Evolutionary conservation across 1,140 invertebrate species (phyloP).

Genomic region (Leptinotarsa lineolata): DNA sequence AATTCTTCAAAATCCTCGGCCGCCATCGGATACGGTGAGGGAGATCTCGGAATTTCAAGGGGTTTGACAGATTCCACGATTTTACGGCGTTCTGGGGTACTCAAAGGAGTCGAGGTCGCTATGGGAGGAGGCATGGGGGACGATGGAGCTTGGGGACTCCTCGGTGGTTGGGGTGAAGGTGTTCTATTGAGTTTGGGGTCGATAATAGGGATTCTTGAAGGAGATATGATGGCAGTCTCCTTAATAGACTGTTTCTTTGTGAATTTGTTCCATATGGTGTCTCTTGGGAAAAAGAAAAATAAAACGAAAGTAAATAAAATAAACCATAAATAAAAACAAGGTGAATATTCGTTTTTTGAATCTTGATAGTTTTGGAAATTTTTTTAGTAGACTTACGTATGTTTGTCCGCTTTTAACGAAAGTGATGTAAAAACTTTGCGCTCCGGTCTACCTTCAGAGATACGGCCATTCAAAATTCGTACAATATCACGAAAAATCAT

Average conservation of each 20-base stretch:
- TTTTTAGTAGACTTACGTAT: too few species aligned
- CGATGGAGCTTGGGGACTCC: slow-evolving; percentile 19
- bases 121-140: slow-evolving; percentile 25
- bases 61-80: slow-evolving; percentile 21
- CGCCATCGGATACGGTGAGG: slow-evolving; percentile 49
- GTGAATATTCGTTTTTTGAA: slow-evolving; percentile 3
- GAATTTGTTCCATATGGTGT: slow-evolving; percentile 37
- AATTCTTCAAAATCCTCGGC: slow-evolving; percentile 48
- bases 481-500: slow-evolving; percentile 22
- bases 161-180: slow-evolving; percentile 27
- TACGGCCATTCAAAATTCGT: not conserved
- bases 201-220: slow-evolving; percentile 35
- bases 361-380: too few species aligned
- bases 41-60: slow-evolving; percentile 48
- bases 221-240: slow-evolving; percentile 37
- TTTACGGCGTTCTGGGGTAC: not conserved
- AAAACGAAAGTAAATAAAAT: slow-evolving; percentile 41
- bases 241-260: slow-evolving; percentile 35
- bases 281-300: slow-evolving; percentile 42
- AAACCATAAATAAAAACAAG: slow-evolving; percentile 31
- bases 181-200: slow-evolving; percentile 36
- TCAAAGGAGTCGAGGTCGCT: not conserved
- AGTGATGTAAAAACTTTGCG: slow-evolving; percentile 28
- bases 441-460: not conserved
- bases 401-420: not conserved